These are phyloP conservation scores for Ramazzottius varieornatus DNA, from an alignment of 2,888 invertebrate genomes.

Conservation along the genomic window DNA sequence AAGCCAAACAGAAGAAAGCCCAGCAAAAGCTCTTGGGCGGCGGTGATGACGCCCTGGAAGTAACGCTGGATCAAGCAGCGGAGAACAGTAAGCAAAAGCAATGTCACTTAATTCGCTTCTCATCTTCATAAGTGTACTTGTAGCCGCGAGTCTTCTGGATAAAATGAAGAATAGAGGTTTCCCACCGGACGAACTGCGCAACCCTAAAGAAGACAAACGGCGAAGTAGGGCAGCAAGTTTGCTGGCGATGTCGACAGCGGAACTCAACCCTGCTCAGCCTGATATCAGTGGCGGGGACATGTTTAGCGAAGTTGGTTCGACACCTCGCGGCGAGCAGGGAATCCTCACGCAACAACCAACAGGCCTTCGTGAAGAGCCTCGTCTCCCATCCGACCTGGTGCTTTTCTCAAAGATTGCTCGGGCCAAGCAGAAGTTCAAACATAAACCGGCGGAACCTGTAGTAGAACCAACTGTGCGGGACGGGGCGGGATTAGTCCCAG, in stretches of 20 bases:
- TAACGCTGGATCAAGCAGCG: background rate
- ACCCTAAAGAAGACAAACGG: background rate
- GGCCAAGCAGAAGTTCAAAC: too few species aligned
- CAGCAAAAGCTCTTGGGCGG: background rate
- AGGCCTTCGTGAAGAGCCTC: too few species aligned
- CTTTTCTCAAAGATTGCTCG: too few species aligned
- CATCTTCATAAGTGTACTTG: background rate
- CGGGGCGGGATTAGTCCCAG: too few species aligned
- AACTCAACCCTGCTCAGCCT: too few species aligned
- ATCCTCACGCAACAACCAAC: background rate
- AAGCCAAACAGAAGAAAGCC: conserved; percentile 15
- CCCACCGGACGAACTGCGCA: background rate
- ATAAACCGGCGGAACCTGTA: background rate
- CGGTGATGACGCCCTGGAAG: background rate
- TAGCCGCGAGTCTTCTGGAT: background rate
- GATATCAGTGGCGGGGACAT: too few species aligned
- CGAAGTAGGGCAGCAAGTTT: background rate
- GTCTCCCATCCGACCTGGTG: too few species aligned
- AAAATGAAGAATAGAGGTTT: background rate
- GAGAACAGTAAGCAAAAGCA: background rate
- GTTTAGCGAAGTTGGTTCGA: too few species aligned
- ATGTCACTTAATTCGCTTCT: too few species aligned
- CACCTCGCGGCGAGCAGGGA: background rate
- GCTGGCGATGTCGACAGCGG: background rate
- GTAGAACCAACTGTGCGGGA: background rate